Percentiles rank a stretch among this genome's conserved stretches.
These are phyloP conservation scores for Lepeophtheirus nordmannii DNA, from an alignment of 2,888 invertebrate genomes.

Conservation along the genomic window DNA sequence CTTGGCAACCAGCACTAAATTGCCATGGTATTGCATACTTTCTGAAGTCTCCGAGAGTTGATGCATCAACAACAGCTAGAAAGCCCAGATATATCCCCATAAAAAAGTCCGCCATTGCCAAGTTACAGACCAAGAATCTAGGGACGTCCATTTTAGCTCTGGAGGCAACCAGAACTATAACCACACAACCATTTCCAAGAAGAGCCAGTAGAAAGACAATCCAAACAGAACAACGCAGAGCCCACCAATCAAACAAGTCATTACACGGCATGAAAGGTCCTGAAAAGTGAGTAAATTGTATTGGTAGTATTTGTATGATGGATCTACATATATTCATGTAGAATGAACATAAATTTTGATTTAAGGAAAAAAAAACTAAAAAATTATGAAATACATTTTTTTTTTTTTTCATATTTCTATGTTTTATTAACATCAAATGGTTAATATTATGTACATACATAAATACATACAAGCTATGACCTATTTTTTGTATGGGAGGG, in stretches of 20 bases:
- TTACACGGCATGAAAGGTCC: conserved; percentile 88
- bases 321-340: too few species aligned
- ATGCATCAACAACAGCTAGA: conserved; percentile 85
- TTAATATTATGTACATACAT: too few species aligned
- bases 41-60: conserved; percentile 85
- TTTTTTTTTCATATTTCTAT: too few species aligned
- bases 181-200: conserved; percentile 87
- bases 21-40: conserved; percentile 96
- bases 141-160: conserved; percentile 91
- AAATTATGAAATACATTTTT: too few species aligned
- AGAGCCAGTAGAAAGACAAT: conserved; percentile 85
- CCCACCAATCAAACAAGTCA: conserved; percentile 96
- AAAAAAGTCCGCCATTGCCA: conserved; percentile 90
- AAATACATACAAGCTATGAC: too few species aligned
- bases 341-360: too few species aligned
- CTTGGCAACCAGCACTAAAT: conserved; percentile 76
- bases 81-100: conserved; percentile 86
- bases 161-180: conserved; percentile 77
- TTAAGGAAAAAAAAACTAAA: too few species aligned
- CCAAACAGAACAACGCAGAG: conserved; percentile 89
- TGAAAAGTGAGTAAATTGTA: conserved; percentile 32
- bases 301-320: too few species aligned
- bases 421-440: too few species aligned
- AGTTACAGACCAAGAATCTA: conserved; percentile 84
- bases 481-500: too few species aligned